Percentiles rank a stretch among this genome's conserved stretches.
These are phyloP conservation scores for Stenodera caucasica DNA, from an alignment of 2,888 invertebrate genomes.

Conservation along the genomic window DNA sequence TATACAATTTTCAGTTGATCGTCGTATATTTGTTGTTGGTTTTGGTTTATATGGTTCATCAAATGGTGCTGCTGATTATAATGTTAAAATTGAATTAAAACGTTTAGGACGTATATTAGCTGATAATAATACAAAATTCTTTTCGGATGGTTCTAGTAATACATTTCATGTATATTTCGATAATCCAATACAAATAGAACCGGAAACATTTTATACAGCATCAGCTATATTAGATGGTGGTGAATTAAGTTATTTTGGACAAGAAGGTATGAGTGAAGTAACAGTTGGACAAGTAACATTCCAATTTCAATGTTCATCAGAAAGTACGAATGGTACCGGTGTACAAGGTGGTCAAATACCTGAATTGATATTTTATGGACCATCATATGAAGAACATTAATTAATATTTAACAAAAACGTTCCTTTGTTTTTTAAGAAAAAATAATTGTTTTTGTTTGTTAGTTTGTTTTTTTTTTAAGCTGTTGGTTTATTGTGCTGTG, in stretches of 20 bases:
- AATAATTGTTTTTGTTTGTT: constrained; percentile 11
- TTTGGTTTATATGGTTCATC: constrained; percentile 96
- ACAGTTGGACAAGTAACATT: constrained; percentile 91
- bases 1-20: constrained; percentile 95
- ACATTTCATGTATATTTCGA: constrained; percentile 90
- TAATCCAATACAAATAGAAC: constrained; percentile 86
- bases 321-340: constrained; percentile 96
- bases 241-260: constrained; percentile 95
- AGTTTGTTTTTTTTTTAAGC: constrained; percentile 15
- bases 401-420: constrained; percentile 13
- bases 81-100: constrained; percentile 92
- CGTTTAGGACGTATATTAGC: constrained; percentile 84
- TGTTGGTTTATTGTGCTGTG: constrained; percentile 40
- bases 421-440: constrained; percentile 24
- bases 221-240: constrained; percentile 93
- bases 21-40: constrained; percentile 93
- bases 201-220: constrained; percentile 92
- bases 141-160: constrained; percentile 94
- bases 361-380: constrained; percentile 93
- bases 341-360: constrained; percentile 98
- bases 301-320: constrained; percentile 96
- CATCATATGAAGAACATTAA: constrained; percentile 61
- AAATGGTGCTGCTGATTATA: constrained; percentile 93
- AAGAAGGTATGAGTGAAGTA: constrained; percentile 95
- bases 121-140: constrained; percentile 90